Conservation (phyloP, 2,113 vertebrate species). For the Otis tarda region DNA sequence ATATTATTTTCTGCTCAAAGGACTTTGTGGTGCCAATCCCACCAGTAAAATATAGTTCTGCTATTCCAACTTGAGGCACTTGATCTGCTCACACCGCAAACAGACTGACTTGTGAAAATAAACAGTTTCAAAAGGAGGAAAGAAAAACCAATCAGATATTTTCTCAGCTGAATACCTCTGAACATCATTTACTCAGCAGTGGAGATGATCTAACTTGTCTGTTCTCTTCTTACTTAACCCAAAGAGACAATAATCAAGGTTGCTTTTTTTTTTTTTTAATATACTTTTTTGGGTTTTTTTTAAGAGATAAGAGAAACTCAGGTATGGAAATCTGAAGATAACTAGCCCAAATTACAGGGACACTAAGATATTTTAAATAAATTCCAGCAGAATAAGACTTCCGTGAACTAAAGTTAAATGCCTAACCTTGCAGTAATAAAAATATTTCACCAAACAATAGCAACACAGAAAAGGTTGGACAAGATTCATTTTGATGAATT, state of each 20-base stretch:
- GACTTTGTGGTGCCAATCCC: neutral
- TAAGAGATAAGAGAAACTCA: neutral
- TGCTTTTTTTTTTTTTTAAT: neutral
- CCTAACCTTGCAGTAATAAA: neutral
- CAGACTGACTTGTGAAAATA: neutral
- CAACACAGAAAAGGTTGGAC: neutral
- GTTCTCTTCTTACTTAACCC: neutral
- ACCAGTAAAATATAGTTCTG: neutral
- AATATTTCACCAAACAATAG: neutral
- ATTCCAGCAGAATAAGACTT: neutral
- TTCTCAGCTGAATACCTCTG: neutral
- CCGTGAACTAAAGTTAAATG: neutral
- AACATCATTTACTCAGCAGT: neutral
- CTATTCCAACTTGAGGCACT: neutral
- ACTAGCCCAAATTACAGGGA: neutral
- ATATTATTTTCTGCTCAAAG: neutral
- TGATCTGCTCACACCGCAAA: neutral
- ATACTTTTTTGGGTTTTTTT: neutral
- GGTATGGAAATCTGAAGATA: neutral
- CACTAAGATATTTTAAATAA: neutral
- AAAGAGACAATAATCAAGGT: neutral
- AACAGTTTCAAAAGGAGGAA: neutral
- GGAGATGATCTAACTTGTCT: neutral
- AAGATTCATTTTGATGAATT: neutral
- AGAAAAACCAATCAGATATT: rapidly evolving